Conservation (phyloP, 2,888 invertebrate species). For the Rotaria socialis region DNA sequence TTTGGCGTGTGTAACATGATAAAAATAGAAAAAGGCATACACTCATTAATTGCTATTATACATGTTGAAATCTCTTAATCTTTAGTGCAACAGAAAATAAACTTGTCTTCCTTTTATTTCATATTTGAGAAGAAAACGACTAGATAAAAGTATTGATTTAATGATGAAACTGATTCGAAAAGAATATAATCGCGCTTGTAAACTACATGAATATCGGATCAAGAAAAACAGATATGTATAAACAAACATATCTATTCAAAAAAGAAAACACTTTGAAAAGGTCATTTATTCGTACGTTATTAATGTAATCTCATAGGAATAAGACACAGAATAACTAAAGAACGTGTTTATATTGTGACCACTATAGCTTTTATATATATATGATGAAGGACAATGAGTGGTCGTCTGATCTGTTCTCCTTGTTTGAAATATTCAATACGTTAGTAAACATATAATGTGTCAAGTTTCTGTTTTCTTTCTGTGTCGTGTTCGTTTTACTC, state of each 20-base stretch:
- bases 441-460: not conserved
- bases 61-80: not conserved
- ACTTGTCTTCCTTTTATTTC: not conserved
- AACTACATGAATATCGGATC: not conserved
- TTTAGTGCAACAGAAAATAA: not conserved
- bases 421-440: not conserved
- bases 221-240: not conserved
- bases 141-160: not conserved
- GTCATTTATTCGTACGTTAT: not conserved
- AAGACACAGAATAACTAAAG: not conserved
- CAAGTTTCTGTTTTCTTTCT: not conserved
- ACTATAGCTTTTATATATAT: not conserved
- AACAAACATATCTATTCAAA: not conserved
- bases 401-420: not conserved
- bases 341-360: not conserved
- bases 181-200: not conserved
- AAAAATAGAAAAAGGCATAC: not conserved
- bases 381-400: not conserved
- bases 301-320: not conserved
- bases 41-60: not conserved
- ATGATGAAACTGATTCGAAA: not conserved
- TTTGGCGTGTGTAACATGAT: not conserved
- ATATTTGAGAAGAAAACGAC: not conserved
- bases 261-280: slow-evolving; percentile 22
- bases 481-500: not conserved